These are phyloP conservation scores for Potamarius usumacintae DNA, from an alignment of 2,113 vertebrate genomes.

Conservation along the genomic window DNA sequence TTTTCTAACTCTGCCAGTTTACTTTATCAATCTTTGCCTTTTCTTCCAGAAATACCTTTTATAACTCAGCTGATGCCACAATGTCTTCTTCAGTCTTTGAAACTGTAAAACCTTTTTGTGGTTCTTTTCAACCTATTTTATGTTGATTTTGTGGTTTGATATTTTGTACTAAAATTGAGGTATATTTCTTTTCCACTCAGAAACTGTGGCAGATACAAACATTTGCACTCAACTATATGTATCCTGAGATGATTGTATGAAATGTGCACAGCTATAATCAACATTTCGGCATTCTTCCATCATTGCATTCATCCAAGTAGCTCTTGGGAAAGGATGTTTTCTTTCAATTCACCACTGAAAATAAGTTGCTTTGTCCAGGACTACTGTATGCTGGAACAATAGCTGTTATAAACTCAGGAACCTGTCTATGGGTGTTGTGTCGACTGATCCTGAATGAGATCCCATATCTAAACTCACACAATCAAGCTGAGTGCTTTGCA, in stretches of 20 bases:
- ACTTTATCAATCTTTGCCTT: too few species aligned
- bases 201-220: background rate
- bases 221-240: background rate
- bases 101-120: too few species aligned
- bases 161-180: background rate
- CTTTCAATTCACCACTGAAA: background rate
- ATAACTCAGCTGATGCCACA: too few species aligned
- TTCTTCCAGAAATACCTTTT: too few species aligned
- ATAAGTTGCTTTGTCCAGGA: background rate
- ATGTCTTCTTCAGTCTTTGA: too few species aligned
- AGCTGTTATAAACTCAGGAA: slow-evolving; percentile 28
- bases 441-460: background rate
- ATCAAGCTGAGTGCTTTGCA: slow-evolving; percentile 1
- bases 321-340: background rate
- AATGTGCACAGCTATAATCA: background rate
- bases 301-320: background rate
- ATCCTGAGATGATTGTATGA: background rate
- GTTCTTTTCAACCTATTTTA: too few species aligned
- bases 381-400: background rate
- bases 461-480: slow-evolving; percentile 21
- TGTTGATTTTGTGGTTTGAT: background rate
- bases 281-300: background rate
- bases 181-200: background rate
- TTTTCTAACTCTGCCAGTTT: too few species aligned
- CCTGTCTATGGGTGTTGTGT: background rate